Evolutionary conservation across 2,888 invertebrate genomes (phyloP).

Genomic region (Margaritifera margaritifera): DNA sequence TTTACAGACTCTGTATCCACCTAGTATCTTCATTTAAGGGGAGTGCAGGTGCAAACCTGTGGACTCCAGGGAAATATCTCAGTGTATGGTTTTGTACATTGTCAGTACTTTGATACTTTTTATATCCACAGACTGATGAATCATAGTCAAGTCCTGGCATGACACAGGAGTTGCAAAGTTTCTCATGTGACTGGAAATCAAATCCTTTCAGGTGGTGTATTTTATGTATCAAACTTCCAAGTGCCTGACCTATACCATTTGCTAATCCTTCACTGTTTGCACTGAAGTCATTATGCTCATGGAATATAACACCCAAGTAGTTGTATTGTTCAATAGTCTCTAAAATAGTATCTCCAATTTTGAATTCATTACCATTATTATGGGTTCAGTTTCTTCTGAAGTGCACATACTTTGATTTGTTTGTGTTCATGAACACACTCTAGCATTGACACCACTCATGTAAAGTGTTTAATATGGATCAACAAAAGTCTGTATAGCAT

Average conservation of each 20-base stretch:
- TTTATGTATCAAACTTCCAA: too few species aligned
- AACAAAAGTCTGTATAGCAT: not conserved
- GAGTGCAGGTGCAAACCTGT: too few species aligned
- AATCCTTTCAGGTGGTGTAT: too few species aligned
- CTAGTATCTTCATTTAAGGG: too few species aligned
- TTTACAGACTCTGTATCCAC: too few species aligned
- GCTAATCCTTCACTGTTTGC: slow-evolving; percentile 3
- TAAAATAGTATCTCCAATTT: slow-evolving; percentile 1
- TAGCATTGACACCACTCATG: slow-evolving; percentile 9
- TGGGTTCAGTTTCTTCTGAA: slow-evolving; percentile 7
- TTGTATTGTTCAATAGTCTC: slow-evolving; percentile 9
- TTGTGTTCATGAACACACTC: slow-evolving; percentile 7
- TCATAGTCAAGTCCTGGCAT: too few species aligned
- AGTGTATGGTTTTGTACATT: too few species aligned
- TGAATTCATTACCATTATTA: not conserved
- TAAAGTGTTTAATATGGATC: slow-evolving; percentile 3
- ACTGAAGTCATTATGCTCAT: slow-evolving; percentile 6
- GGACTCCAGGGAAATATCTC: too few species aligned
- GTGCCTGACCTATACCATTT: slow-evolving; percentile 8
- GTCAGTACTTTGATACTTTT: too few species aligned
- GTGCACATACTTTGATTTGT: slow-evolving; percentile 12
- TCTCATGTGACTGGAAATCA: too few species aligned
- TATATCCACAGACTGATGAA: too few species aligned
- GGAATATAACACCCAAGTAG: slow-evolving; percentile 8
- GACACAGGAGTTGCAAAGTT: too few species aligned